Evolutionary conservation across 2,888 invertebrate species (phyloP).

Genomic region (Stenotaenia linearis): DNA sequence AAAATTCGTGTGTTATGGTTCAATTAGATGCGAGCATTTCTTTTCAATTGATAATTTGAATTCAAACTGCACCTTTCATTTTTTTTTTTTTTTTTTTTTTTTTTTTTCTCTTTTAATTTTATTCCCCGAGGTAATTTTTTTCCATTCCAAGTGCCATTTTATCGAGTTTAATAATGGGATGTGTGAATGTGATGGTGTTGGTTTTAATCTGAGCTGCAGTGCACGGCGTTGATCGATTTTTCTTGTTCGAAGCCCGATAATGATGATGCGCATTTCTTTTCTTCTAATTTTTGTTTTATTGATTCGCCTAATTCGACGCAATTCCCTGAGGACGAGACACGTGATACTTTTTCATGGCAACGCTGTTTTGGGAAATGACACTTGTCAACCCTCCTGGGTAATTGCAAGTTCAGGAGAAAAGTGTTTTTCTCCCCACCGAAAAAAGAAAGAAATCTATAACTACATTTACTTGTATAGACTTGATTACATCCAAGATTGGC

Average conservation of each 20-base stretch:
- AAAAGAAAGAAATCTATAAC: conserved; percentile 14
- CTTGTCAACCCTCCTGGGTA: conserved; percentile 9
- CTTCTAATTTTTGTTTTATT: conserved; percentile 24
- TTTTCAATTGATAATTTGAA: conserved; percentile 6
- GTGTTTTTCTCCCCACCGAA: background rate
- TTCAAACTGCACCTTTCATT: background rate
- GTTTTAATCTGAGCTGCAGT: background rate
- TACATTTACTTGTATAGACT: conserved; percentile 12
- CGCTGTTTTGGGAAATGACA: conserved; percentile 6
- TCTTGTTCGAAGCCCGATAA: background rate
- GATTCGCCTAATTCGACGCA: conserved; percentile 3
- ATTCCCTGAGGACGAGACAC: background rate
- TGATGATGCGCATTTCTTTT: conserved; percentile 10
- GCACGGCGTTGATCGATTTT: background rate
- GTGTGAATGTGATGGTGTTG: background rate
- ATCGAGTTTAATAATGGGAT: background rate
- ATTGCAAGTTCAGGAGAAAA: background rate
- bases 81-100: background rate
- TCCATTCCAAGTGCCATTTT: background rate
- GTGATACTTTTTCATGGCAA: conserved; percentile 3
- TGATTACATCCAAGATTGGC: background rate
- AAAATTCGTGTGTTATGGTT: background rate
- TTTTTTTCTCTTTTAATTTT: background rate
- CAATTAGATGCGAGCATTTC: background rate
- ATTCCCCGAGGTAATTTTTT: conserved; percentile 5